These are phyloP conservation scores for Metalampra italica DNA, from an alignment of 2,888 invertebrate genomes.

Conservation along the genomic window DNA sequence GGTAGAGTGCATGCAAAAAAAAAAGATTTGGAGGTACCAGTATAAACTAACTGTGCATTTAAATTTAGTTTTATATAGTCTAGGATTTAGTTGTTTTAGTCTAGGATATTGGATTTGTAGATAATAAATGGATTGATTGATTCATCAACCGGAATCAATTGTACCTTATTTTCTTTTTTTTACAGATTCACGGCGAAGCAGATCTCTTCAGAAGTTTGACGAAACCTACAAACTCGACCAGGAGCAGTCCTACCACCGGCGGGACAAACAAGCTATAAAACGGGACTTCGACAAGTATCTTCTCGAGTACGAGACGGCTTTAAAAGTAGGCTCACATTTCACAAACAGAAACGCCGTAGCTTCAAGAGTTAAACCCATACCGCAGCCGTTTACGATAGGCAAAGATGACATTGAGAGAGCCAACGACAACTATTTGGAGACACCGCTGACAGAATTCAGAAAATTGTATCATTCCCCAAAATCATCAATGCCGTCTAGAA, in stretches of 20 bases:
- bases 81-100: no score
- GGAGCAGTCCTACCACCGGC: constrained; percentile 12
- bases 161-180: neutral
- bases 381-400: constrained; percentile 18
- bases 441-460: constrained; percentile 56
- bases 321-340: constrained; percentile 30
- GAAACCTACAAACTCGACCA: constrained; percentile 10
- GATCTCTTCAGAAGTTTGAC: constrained; percentile 20
- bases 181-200: constrained; percentile 28
- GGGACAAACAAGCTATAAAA: constrained; percentile 17
- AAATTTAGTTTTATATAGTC: no score
- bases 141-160: no score
- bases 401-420: constrained; percentile 8
- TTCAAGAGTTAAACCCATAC: constrained; percentile 33
- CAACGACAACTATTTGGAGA: constrained; percentile 45
- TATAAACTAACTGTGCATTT: no score
- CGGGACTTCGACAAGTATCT: constrained; percentile 48
- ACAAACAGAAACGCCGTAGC: constrained; percentile 29
- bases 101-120: no score
- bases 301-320: constrained; percentile 38
- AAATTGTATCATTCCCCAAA: constrained; percentile 46
- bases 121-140: no score
- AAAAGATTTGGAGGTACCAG: no score
- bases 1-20: no score
- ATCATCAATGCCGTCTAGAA: constrained; percentile 1